Evolutionary conservation across 2,113 vertebrate genomes (phyloP), one percentile per base, ranked within the genome.

Genomic region (Pomatorhinus ruficollis): DNA sequence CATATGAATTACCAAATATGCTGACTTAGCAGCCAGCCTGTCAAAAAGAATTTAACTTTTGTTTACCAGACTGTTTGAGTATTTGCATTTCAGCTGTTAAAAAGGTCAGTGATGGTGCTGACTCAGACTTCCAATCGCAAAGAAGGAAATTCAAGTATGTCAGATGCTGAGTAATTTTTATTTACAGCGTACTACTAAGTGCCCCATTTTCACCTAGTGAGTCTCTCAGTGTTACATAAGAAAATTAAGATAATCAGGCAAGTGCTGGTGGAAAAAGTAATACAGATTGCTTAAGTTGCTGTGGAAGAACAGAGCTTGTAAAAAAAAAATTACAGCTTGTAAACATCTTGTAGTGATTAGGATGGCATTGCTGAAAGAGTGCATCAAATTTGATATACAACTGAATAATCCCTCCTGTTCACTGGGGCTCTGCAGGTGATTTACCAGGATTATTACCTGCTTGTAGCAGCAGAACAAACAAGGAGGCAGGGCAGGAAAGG

Each of bases 401-500:
- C 0, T 70, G 79, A 77, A 35, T 27, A n/a, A 77, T 9, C 19
- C 66, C 31, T 66, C 12, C 44, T 37, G 30, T 3, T 81, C 63
- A 5, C 31, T 8, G 18, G 79, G 37, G 22, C 21, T 16, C 45
- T 63, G 81, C 40, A 63, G 65, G 52, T 83, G 89, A 69, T 79
- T 57, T n/a, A 19, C 10, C 79, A 86, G 20, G 60, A 44, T 10
- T 27, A 12, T 20, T 1, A 66, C n/a, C 66, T 83, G 87, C 13
- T 5, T 17, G 4, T 21, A 39, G 6, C 60, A 81, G 71, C 56
- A 71, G 65, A 75, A 78, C 8, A n/a, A 80, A 60, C 39, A 52
- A 4, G 0, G 1, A n/a, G 22, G 30, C 24, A 71, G 54, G 50
- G 15, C n/a, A 7, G 0, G 40, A 87, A 21, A 0, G 22, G 74